A percentile compares a stretch with the other conserved stretches of the same genome.
Evolutionary conservation across 2,888 invertebrate genomes (phyloP).

Genomic region (Arenicola marina): DNA sequence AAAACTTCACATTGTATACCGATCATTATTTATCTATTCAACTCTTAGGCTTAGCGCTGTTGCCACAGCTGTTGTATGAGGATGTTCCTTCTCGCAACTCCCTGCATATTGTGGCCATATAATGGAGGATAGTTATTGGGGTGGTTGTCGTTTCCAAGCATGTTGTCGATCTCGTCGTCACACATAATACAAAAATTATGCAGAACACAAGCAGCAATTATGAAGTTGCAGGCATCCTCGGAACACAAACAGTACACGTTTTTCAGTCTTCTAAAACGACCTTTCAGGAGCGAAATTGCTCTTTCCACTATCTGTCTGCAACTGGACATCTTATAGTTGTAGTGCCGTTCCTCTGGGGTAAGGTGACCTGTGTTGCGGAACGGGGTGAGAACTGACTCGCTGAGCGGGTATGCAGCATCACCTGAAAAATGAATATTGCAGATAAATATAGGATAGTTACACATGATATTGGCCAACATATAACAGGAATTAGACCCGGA

Average conservation of each 20-base stretch:
- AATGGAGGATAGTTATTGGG: no score
- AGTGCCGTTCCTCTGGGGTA: constrained; percentile 11
- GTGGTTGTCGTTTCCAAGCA: no score
- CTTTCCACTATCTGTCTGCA: constrained; percentile 13
- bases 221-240: not conserved
- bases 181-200: constrained; percentile 5
- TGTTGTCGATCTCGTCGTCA: not conserved
- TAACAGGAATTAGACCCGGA: no score
- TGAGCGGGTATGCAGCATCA: constrained; percentile 21
- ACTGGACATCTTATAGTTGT: constrained; percentile 7
- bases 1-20: no score
- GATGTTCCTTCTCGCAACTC: no score
- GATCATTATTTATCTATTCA: no score
- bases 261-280: constrained; percentile 16
- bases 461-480: no score
- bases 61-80: no score
- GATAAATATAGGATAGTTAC: no score
- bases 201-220: not conserved
- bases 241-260: not conserved
- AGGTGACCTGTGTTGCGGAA: constrained; percentile 18
- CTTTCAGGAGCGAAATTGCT: constrained; percentile 21
- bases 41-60: no score
- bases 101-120: no score
- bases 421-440: constrained; percentile 14
- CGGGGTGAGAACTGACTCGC: constrained; percentile 15